Evolutionary conservation across 1,140 invertebrate genomes (phyloP).

Genomic region (Drosophila littoralis): DNA sequence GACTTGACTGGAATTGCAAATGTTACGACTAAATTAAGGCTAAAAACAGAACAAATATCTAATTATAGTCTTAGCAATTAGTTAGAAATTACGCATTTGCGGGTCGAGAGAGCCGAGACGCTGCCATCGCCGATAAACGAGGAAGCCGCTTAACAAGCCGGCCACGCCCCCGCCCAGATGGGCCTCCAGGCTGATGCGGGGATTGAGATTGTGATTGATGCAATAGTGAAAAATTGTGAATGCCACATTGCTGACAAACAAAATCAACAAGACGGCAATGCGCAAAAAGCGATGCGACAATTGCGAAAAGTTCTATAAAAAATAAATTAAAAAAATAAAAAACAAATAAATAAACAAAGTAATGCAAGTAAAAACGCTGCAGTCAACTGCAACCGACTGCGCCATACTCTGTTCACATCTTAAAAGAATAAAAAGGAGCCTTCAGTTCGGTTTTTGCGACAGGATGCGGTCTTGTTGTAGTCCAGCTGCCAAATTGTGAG

Average conservation of each 20-base stretch:
- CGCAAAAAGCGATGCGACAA: conserved; percentile 87
- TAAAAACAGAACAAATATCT: conserved; percentile 6
- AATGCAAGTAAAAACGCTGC: not conserved
- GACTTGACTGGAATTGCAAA: conserved; percentile 27
- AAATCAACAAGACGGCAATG: conserved; percentile 86
- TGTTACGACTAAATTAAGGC: conserved; percentile 18
- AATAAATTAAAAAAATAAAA: conserved; percentile 43
- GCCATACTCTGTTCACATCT: not conserved
- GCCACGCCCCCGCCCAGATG: conserved; percentile 91
- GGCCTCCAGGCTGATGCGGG: conserved; percentile 90
- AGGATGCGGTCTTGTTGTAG: too few species aligned
- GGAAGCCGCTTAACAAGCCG: conserved; percentile 91
- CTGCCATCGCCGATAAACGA: conserved; percentile 86
- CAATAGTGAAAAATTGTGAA: conserved; percentile 79
- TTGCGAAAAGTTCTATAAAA: conserved; percentile 86
- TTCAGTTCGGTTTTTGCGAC: too few species aligned
- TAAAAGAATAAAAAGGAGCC: not conserved
- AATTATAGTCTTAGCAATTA: conserved; percentile 18
- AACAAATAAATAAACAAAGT: conserved; percentile 10
- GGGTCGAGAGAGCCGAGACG: conserved; percentile 1
- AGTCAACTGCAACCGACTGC: not conserved
- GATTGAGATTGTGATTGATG: conserved; percentile 85
- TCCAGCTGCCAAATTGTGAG: too few species aligned
- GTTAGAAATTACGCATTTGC: conserved; percentile 11
- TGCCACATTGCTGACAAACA: conserved; percentile 87